A percentile compares a stretch with the other conserved stretches of the same genome.
Evolutionary conservation across 2,113 vertebrate genomes (phyloP).

Genomic region (Chloroceryle aenea): DNA sequence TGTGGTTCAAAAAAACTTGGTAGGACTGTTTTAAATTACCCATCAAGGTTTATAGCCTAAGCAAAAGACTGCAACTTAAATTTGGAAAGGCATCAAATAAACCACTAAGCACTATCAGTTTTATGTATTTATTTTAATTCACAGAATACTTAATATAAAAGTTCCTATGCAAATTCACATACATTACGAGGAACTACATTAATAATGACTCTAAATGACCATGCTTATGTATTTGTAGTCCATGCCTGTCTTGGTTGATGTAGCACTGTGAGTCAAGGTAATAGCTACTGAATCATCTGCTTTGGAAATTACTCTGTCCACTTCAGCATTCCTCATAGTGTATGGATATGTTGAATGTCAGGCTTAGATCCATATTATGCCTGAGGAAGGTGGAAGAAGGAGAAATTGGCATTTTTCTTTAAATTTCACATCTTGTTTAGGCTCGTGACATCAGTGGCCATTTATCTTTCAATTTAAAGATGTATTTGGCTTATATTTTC

Average conservation of each 20-base stretch:
- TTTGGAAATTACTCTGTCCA: background rate
- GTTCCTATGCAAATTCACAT: background rate
- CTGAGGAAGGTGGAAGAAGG: background rate
- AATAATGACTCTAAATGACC: background rate
- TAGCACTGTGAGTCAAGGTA: background rate
- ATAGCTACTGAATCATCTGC: background rate
- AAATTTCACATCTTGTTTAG: background rate
- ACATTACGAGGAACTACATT: background rate
- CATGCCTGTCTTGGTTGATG: background rate
- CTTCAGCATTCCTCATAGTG: background rate
- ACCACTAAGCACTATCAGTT: background rate
- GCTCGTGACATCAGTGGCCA: background rate
- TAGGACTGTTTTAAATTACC: constrained; percentile 3
- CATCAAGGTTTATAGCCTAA: background rate
- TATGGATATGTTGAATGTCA: background rate
- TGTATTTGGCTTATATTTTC: background rate
- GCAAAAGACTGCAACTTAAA: background rate
- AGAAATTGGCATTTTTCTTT: background rate
- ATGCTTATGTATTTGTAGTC: background rate
- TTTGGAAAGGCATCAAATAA: background rate
- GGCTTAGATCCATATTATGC: background rate
- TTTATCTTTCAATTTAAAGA: background rate
- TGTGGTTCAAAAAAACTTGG: background rate
- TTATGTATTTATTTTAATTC: background rate
- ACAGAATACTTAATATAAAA: no score